Evolutionary conservation across 2,113 vertebrate species (phyloP), one percentile per base, ranked within the genome.

Genomic region (Pristiophorus japonicus): DNA sequence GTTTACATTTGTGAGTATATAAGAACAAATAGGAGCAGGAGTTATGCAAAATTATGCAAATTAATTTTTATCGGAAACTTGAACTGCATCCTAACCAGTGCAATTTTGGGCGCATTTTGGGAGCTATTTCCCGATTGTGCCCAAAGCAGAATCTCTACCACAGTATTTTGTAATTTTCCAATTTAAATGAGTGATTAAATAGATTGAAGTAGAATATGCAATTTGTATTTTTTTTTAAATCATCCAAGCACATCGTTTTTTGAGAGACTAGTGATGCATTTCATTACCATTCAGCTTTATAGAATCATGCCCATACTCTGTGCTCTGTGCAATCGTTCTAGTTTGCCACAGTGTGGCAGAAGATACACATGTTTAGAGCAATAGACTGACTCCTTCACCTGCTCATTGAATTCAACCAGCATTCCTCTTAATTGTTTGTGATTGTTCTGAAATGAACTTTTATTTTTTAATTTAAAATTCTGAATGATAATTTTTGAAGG

Each of bases 261-360:
- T 51, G 45, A 8, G 45, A 75, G 0, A 22, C 24, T n/a, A 88
- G 42, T 59, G 51, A 1, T 88, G 51, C 24, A 55, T 88, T 5
- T 51, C 12, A 18, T 87, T 30, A 51, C 20, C 22, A 55, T 88
- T 88, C 85, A 88, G 85, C 51, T 88, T 18, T 59, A 14, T 38
- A 5, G n/a, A 42, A 38, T 34, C 14, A 8, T 34, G 34, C 70
- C 70, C 70, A 75, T 75, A 75, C 34, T 75, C 70, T 75, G 85
- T 55, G 2, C 22, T 27, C 51, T 55, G 65, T 73, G 93, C 42
- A 94, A 16, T 94, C 51, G 45, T 7, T 47, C 93, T 51, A 94
- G 24, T 1, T 34, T 70, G 45, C 93, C 93, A 94, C 93, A 70
- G 66, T 94, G 93, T 94, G 93, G 93, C 93, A 94, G 93, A n/a